Conservation (phyloP, 1,140 invertebrate species). For the Dreissena rostriformis region DNA sequence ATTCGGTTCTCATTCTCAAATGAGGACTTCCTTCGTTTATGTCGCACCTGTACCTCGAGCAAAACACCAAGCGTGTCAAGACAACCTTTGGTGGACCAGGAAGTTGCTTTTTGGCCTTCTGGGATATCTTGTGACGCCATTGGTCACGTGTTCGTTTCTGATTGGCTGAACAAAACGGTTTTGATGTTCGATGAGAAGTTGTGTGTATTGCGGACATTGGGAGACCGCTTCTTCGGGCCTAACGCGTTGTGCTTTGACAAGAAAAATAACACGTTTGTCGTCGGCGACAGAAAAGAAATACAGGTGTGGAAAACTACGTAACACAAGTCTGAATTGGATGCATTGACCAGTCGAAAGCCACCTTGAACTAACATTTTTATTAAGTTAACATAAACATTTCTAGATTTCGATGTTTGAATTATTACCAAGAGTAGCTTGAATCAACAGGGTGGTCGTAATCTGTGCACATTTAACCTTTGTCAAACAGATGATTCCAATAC, state of each 20-base stretch:
- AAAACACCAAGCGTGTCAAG: constrained; percentile 1
- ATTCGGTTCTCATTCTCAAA: constrained; percentile 6
- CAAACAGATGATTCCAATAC: too few relatives aligned
- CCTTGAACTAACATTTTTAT: too few relatives aligned
- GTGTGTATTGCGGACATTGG: neutral
- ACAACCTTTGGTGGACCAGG: neutral
- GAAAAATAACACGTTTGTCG: neutral
- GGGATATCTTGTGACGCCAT: constrained; percentile 29
- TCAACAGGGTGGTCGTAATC: too few relatives aligned
- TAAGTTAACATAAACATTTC: too few relatives aligned
- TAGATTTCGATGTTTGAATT: too few relatives aligned
- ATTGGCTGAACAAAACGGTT: constrained; percentile 34
- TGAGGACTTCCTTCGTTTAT: neutral
- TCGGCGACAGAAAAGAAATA: constrained; percentile 16
- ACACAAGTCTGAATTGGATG: too few relatives aligned
- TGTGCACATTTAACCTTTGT: too few relatives aligned
- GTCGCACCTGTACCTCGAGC: neutral
- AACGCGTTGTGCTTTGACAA: constrained; percentile 27
- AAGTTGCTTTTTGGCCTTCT: constrained; percentile 33
- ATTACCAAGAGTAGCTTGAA: too few relatives aligned
- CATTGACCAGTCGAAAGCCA: too few relatives aligned
- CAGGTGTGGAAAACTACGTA: constrained; percentile 3
- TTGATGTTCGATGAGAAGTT: constrained; percentile 29
- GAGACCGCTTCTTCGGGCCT: constrained; percentile 2
- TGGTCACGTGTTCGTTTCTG: constrained; percentile 32